A percentile compares a stretch with the other conserved stretches of the same genome.
Evolutionary conservation across 2,113 vertebrate species (phyloP).

Genomic region (Bubo blakistoni): DNA sequence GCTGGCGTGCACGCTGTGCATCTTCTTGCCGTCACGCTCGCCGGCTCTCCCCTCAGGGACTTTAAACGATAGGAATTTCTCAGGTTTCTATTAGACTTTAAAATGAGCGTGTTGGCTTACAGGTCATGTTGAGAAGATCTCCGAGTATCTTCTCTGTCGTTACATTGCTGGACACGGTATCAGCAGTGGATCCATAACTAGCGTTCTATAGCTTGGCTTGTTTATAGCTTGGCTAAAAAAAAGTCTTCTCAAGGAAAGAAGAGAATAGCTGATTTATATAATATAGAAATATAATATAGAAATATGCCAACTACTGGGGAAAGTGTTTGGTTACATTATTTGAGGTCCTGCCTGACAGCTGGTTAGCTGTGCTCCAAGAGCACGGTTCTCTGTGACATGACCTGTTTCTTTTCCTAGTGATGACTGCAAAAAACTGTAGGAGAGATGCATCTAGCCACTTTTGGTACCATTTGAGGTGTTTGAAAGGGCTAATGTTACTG

Average conservation of each 20-base stretch:
- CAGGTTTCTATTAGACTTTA: not conserved
- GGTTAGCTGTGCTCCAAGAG: constrained; percentile 10
- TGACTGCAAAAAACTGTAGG: constrained; percentile 49
- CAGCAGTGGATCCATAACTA: rapidly evolving
- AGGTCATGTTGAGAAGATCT: not conserved
- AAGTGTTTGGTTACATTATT: not conserved
- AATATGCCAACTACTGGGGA: not conserved
- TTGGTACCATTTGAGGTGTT: not conserved
- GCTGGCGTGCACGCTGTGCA: not conserved
- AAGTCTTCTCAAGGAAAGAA: not conserved
- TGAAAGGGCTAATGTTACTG: constrained; percentile 21
- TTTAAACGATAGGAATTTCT: not conserved
- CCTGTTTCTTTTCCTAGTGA: constrained; percentile 29
- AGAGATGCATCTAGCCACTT: constrained; percentile 46
- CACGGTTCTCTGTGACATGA: not conserved
- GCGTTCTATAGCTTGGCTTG: not conserved
- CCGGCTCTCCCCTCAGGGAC: not conserved
- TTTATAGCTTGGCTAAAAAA: not conserved
- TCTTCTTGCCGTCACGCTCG: not conserved
- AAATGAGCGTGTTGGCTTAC: not conserved
- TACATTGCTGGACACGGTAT: not conserved
- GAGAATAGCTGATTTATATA: not conserved
- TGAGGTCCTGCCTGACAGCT: constrained; percentile 15
- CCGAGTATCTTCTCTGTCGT: not conserved
- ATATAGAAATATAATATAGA: not conserved